Conservation (phyloP, 2,113 vertebrate species). For the Hippocampus mohnikei region DNA sequence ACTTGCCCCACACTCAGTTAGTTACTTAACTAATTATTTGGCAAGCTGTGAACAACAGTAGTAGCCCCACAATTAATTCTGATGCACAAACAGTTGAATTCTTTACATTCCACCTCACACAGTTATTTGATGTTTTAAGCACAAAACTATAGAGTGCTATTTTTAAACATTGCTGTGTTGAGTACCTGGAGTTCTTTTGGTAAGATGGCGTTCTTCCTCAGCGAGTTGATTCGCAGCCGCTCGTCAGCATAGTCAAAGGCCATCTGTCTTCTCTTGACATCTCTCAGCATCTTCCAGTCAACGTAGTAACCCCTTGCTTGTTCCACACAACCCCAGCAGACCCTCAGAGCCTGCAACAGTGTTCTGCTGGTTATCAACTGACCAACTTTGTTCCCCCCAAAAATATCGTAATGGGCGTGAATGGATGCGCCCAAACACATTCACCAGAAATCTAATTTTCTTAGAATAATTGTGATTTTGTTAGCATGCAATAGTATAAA, state of each 20-base stretch:
- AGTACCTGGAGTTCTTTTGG: conserved; percentile 89
- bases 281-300: conserved; percentile 92
- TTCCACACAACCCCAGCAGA: conserved; percentile 55
- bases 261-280: conserved; percentile 87
- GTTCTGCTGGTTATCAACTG: background rate
- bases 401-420: no score
- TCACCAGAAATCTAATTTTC: background rate
- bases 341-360: conserved; percentile 62
- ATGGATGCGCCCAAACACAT: background rate
- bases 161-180: background rate
- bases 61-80: no score
- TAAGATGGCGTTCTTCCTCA: conserved; percentile 89
- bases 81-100: no score
- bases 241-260: conserved; percentile 86
- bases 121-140: no score
- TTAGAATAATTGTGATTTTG: no score
- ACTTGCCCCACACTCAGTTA: no score
- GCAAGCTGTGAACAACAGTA: no score
- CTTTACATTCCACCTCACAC: no score
- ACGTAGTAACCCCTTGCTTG: conserved; percentile 83
- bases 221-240: conserved; percentile 86
- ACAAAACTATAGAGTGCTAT: background rate
- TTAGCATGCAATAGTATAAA: background rate
- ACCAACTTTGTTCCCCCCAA: no score
- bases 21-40: no score